phyloP scores from a whole-genome alignment of 2,113 vertebrate species.

The Lagopus muta region DNA sequence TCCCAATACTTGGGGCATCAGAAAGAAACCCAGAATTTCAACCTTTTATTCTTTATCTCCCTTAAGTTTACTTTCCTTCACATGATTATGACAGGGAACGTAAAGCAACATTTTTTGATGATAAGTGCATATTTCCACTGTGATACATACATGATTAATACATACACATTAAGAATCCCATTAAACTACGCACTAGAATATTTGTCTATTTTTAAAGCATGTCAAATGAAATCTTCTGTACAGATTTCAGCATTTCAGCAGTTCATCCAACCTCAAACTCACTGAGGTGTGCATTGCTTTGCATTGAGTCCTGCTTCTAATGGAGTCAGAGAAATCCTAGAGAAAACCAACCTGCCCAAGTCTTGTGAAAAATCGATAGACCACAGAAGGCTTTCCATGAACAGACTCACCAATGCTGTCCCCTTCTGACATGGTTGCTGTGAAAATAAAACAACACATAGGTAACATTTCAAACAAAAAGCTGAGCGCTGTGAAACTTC shows the following conservation, averaged over 20 bases:
- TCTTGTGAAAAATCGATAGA: constrained; percentile 91
- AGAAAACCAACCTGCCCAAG: constrained; percentile 89
- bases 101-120: background rate
- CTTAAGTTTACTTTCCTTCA: background rate
- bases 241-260: background rate
- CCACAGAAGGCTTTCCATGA: constrained; percentile 93
- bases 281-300: background rate
- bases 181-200: background rate
- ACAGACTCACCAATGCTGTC: constrained; percentile 96
- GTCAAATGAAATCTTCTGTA: background rate
- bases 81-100: background rate
- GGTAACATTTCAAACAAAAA: background rate
- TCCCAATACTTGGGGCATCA: background rate
- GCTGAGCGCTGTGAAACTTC: background rate
- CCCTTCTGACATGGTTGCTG: constrained; percentile 95
- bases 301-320: background rate
- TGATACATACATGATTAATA: background rate
- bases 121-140: background rate
- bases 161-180: background rate
- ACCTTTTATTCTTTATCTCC: background rate
- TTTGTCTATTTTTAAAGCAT: background rate
- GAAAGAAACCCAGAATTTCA: background rate
- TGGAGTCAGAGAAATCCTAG: background rate
- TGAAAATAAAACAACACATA: constrained; percentile 10
- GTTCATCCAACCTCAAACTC: background rate